Evolutionary conservation across 2,113 vertebrate species (phyloP).

Genomic region (Eclectus roratus): DNA sequence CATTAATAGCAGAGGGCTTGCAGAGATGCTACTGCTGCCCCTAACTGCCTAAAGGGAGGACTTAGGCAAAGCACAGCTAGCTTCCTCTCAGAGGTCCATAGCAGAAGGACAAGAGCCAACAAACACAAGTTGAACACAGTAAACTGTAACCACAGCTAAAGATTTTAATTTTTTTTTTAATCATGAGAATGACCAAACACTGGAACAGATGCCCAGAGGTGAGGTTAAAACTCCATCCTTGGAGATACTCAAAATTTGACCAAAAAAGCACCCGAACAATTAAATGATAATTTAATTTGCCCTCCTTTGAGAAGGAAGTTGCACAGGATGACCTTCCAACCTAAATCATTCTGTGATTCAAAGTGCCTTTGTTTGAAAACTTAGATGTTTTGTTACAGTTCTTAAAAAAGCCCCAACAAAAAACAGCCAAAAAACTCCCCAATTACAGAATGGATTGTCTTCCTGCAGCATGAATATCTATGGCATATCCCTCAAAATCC

Average conservation of each 20-base stretch:
- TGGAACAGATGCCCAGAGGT: background rate
- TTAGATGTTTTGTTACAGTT: background rate
- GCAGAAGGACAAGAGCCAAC: background rate
- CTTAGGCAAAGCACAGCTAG: background rate
- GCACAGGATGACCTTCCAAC: background rate
- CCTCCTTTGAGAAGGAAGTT: background rate
- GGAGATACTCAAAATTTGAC: background rate
- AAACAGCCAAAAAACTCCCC: fast-evolving
- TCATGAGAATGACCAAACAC: background rate
- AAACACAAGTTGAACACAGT: background rate
- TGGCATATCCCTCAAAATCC: background rate
- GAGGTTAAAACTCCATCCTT: background rate
- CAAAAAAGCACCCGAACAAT: background rate
- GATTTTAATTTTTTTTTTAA: background rate
- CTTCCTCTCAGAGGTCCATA: background rate
- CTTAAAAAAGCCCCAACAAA: background rate
- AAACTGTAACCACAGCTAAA: background rate
- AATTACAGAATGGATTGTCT: background rate
- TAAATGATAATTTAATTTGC: background rate
- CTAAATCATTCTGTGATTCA: background rate
- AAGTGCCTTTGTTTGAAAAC: background rate
- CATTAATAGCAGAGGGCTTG: background rate
- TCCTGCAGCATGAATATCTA: background rate
- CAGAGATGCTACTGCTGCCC: background rate
- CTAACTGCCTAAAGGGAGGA: fast-evolving